These are phyloP conservation scores for Pseudococcus viburni DNA, from an alignment of 2,888 invertebrate species.

Conservation along the genomic window DNA sequence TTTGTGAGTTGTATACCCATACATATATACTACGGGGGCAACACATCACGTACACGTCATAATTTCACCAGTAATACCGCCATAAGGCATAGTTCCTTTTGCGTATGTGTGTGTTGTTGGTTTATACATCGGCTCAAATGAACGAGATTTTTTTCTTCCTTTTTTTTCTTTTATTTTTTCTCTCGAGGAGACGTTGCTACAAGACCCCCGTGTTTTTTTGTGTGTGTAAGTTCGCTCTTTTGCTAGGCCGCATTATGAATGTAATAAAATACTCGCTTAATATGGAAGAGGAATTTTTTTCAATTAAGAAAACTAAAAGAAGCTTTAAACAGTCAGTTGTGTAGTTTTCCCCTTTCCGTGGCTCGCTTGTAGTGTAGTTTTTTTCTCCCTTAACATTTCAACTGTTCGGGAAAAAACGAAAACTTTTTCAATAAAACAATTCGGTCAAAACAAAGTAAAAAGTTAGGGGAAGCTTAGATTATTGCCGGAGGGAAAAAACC, in stretches of 20 bases:
- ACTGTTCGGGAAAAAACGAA: conserved; percentile 34
- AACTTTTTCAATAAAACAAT: conserved; percentile 55
- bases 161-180: conserved; percentile 10
- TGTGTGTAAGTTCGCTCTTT: not conserved
- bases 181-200: not conserved
- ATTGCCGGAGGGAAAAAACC: conserved; percentile 15
- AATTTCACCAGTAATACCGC: conserved; percentile 35
- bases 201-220: not conserved
- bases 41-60: conserved; percentile 42
- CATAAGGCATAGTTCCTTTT: conserved; percentile 11
- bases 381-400: conserved; percentile 21
- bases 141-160: conserved; percentile 9
- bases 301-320: conserved; percentile 46
- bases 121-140: conserved; percentile 24
- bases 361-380: not conserved
- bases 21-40: not conserved
- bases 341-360: not conserved
- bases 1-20: not conserved
- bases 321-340: conserved; percentile 30
- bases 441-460: conserved; percentile 32
- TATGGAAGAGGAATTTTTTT: conserved; percentile 30
- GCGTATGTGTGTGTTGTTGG: conserved; percentile 1
- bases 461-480: conserved; percentile 21
- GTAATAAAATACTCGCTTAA: conserved; percentile 47
- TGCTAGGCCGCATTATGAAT: conserved; percentile 11